Evolutionary conservation across 2,113 vertebrate species (phyloP).

Genomic region (Austrofundulus limnaeus): DNA sequence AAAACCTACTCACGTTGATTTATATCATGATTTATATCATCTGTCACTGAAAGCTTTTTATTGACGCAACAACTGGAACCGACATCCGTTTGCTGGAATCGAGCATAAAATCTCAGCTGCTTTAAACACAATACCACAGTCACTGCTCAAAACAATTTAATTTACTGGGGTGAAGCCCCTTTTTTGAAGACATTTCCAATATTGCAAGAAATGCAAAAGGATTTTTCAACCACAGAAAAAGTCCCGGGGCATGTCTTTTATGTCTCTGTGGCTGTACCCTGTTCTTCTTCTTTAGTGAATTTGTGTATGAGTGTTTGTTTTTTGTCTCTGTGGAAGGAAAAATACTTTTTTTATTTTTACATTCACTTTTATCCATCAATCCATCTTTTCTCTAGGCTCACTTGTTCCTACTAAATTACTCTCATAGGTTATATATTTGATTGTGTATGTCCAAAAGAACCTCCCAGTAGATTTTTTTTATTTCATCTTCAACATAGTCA

Average conservation of each 20-base stretch:
- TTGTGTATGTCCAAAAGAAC: too few relatives aligned
- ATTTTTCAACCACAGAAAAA: conserved; percentile 64
- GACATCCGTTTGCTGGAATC: conserved; percentile 52
- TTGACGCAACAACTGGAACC: conserved; percentile 55
- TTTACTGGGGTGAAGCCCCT: conserved; percentile 47
- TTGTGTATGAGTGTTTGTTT: conserved; percentile 68
- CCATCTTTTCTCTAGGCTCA: too few relatives aligned
- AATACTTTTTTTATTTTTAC: conserved; percentile 9
- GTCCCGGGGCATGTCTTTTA: conserved; percentile 56
- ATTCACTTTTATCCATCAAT: not conserved
- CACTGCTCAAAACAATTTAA: conserved; percentile 54
- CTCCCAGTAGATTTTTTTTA: too few relatives aligned
- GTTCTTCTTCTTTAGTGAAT: conserved; percentile 45
- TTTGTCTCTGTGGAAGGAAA: conserved; percentile 51
- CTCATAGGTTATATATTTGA: too few relatives aligned
- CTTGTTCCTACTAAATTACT: too few relatives aligned
- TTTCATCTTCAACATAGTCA: too few relatives aligned
- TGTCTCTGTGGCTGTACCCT: conserved; percentile 53
- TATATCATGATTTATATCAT: conserved; percentile 67
- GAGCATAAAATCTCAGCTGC: conserved; percentile 53
- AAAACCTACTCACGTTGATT: conserved; percentile 60
- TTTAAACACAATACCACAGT: conserved; percentile 60
- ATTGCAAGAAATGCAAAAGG: conserved; percentile 66
- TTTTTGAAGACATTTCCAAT: conserved; percentile 56
- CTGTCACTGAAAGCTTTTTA: conserved; percentile 67